These are phyloP conservation scores for Erynnis tages DNA, from an alignment of 2,888 invertebrate species.

Conservation along the genomic window DNA sequence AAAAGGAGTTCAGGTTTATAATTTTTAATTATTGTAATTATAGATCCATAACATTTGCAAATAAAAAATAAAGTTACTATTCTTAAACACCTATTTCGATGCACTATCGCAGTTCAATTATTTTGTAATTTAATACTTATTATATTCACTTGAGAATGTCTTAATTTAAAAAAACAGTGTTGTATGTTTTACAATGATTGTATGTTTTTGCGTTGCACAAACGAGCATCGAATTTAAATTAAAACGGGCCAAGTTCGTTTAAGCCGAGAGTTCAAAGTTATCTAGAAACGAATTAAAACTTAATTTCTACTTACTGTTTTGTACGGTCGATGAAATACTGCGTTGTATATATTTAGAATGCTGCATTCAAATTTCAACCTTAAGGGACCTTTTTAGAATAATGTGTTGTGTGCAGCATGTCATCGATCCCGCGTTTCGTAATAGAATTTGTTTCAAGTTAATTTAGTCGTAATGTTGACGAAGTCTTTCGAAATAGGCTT, in stretches of 20 bases:
- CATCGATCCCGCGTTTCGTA: neutral
- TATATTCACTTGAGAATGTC: too few relatives aligned
- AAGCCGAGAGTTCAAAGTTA: neutral
- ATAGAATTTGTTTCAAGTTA: conserved; percentile 2
- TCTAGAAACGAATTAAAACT: neutral
- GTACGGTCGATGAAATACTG: neutral
- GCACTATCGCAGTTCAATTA: too few relatives aligned
- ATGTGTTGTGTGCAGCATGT: conserved; percentile 1
- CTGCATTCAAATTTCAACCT: neutral
- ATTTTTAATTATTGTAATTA: too few relatives aligned
- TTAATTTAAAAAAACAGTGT: too few relatives aligned
- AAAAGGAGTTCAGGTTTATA: too few relatives aligned
- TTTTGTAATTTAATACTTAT: too few relatives aligned
- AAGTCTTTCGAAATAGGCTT: conserved; percentile 17
- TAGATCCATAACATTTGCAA: too few relatives aligned
- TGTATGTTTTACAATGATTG: too few relatives aligned
- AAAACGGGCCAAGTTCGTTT: conserved; percentile 1
- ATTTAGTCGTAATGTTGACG: conserved; percentile 15
- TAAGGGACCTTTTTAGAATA: neutral
- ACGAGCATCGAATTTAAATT: conserved; percentile 1
- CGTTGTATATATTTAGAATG: neutral
- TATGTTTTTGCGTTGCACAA: too few relatives aligned
- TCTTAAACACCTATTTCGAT: too few relatives aligned
- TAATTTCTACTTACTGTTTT: neutral
- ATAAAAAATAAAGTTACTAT: too few relatives aligned